Evolutionary conservation across 2,113 vertebrate genomes (phyloP).

Genomic region (human): GRCh38 chr15:61161501-61162000

Average conservation of each 20-base stretch:
- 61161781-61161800: neutral
- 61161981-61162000: neutral
- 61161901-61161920: neutral
- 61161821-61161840: neutral
- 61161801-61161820: neutral
- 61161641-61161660: slow-evolving; percentile 9
- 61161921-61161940: slow-evolving; percentile 26
- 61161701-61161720: neutral
- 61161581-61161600: slow-evolving; percentile 1
- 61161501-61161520: neutral
- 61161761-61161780: slow-evolving; percentile 56
- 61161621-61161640: neutral
- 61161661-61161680: neutral
- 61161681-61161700: slow-evolving; percentile 35
- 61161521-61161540: neutral
- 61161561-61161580: neutral
- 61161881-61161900: neutral
- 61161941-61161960: slow-evolving; percentile 17
- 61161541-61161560: neutral
- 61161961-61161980: neutral
- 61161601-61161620: neutral
- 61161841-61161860: neutral
- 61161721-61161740: slow-evolving; percentile 36
- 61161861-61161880: neutral
- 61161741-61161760: slow-evolving; percentile 31